Base-by-base conservation (phyloP, 2,113 vertebrate species). In the Thunnus maccoyii region DNA sequence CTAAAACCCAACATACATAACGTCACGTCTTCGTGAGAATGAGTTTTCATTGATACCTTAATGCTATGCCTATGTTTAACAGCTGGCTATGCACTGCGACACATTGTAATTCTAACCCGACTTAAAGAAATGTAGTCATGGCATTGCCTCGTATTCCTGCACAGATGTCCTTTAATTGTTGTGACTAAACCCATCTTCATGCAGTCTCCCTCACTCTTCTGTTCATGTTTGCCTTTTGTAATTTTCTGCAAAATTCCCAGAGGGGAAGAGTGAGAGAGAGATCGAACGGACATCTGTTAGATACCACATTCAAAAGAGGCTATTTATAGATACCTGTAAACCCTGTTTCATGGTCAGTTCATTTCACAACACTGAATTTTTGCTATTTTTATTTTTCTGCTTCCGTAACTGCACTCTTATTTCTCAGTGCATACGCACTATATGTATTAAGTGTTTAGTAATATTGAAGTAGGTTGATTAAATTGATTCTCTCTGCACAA, bases 21-120 rank as follows among this genome's bases (percentile, higher is more conserved):
- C 58, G 36, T 64, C 57, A 61, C 72, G 82, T 79, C 76, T 80
- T 70, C 58, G n/a, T 50, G 58, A 64, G 46, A 78, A 56, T 17
- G 36, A 44, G 11, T 68, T 80, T 58, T 60, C 30, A 36, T 76
- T 85, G 60, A 67, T 22, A 48, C 64, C 67, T 72, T 36, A 36
- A n/a, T 4, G 81, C 80, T 88, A 84, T 78, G 80, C 54, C 48
- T 51, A 25, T 82, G 82, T 87, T 88, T 79, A 55, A 77, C 69
- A 58, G 78, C 81, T 58, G 87, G 44, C 74, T 66, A 75, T 86
- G 81, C 87, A 87, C 85, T 90, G 90, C 84, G 88, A 74, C 87
- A 87, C 41, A 56, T 69, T 78, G 80, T 64, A 30, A 72, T 84
- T 90, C 65, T 56, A 82, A 82, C 56, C 64, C 1, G 72, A 78